Conservation (phyloP, 1,140 invertebrate genomes). For the Nautilus pompilius region DNA sequence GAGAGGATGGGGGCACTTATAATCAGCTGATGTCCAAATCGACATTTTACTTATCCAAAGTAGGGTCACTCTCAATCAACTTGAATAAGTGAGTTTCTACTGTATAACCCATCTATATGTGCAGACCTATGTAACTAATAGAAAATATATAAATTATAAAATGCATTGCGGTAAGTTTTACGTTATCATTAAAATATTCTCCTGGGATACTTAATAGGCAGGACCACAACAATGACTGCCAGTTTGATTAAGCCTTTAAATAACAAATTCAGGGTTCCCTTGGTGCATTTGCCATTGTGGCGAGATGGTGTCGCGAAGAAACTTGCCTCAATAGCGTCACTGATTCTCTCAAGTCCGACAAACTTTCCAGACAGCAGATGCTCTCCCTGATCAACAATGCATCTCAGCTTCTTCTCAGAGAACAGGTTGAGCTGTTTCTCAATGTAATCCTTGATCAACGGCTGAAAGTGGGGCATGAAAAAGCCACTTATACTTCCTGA, state of each 20-base stretch:
- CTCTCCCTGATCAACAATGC: slow-evolving; percentile 33
- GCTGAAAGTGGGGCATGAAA: slow-evolving; percentile 31
- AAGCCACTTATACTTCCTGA: slow-evolving; percentile 46
- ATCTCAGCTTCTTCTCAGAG: slow-evolving; percentile 26
- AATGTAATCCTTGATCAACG: slow-evolving; percentile 21
- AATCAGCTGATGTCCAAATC: no score
- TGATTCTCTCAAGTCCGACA: slow-evolving; percentile 32
- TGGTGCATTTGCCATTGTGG: not conserved
- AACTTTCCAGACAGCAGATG: slow-evolving; percentile 26
- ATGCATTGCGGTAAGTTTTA: no score
- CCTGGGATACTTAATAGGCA: not conserved
- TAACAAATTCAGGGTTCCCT: not conserved
- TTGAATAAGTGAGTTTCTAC: no score
- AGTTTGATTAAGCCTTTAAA: not conserved
- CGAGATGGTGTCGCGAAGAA: no score
- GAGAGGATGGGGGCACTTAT: no score
- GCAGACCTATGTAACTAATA: no score
- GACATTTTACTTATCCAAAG: no score
- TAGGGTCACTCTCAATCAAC: no score
- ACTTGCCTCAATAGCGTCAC: slow-evolving; percentile 42
- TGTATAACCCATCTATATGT: no score
- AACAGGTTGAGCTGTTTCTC: slow-evolving; percentile 25
- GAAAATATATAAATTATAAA: no score
- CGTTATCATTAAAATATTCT: not conserved
- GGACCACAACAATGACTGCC: not conserved